phyloP scores from a whole-genome alignment of 2,797 vertebrate species.

The Macropus fuliginosus region DNA sequence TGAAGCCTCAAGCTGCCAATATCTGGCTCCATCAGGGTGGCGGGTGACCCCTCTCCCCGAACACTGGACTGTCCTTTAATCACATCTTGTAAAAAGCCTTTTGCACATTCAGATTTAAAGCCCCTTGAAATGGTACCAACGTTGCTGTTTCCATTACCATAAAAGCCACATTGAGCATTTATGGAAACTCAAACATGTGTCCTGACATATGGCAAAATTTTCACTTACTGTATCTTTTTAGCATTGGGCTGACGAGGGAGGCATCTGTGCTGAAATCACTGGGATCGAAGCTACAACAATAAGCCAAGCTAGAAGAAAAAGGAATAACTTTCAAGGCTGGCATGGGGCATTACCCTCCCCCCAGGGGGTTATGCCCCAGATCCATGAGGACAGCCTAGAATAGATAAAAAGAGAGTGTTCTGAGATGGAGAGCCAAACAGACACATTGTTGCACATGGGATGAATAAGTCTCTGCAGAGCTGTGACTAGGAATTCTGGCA shows the following conservation, averaged over 20 bases:
- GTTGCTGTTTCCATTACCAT: slow-evolving; percentile 72
- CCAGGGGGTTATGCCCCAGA: background rate
- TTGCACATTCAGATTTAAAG: slow-evolving; percentile 77
- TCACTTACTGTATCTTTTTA: slow-evolving; percentile 86
- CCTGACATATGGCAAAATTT: slow-evolving; percentile 87
- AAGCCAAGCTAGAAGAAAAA: slow-evolving; percentile 78
- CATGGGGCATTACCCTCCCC: slow-evolving; percentile 69
- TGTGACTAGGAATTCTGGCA: background rate
- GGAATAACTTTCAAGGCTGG: slow-evolving; percentile 74
- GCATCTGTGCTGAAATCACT: slow-evolving; percentile 83
- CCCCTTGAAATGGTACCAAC: slow-evolving; percentile 76
- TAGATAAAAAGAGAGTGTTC: background rate
- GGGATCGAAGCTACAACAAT: slow-evolving; percentile 82
- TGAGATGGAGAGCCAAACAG: background rate
- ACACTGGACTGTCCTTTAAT: slow-evolving; percentile 71
- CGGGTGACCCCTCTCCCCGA: slow-evolving; percentile 63
- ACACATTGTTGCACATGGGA: background rate
- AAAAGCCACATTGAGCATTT: slow-evolving; percentile 84
- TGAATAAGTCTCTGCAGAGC: background rate
- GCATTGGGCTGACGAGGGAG: slow-evolving; percentile 83
- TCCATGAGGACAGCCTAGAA: background rate
- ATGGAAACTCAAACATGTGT: slow-evolving; percentile 88
- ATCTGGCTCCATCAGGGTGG: slow-evolving; percentile 65
- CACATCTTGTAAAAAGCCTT: slow-evolving; percentile 80
- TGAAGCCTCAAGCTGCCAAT: slow-evolving; percentile 70